These are phyloP conservation scores for Spea bombifrons DNA, from an alignment of 2,113 vertebrate species.

Conservation along the genomic window DNA sequence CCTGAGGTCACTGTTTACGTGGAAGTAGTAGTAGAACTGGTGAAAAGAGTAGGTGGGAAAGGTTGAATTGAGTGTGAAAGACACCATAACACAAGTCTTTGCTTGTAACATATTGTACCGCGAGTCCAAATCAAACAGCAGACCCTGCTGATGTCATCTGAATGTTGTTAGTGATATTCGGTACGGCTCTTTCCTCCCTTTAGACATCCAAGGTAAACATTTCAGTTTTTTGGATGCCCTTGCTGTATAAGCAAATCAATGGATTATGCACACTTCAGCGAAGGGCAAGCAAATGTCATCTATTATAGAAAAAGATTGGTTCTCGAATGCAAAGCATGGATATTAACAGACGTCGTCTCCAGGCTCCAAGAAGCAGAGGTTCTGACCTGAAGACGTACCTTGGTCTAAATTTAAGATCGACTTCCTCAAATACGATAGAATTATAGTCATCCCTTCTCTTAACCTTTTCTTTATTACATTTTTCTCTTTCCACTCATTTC, in stretches of 20 bases:
- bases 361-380: too few species aligned
- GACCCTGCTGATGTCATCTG: conserved; percentile 37
- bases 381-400: too few species aligned
- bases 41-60: conserved; percentile 38
- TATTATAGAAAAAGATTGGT: background rate
- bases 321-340: background rate
- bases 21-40: conserved; percentile 42
- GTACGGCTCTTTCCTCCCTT: conserved; percentile 24
- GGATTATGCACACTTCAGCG: conserved; percentile 5
- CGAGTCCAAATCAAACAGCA: conserved; percentile 42
- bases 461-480: too few species aligned
- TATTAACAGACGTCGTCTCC: background rate
- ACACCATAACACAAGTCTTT: conserved; percentile 42
- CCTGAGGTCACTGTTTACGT: conserved; percentile 42
- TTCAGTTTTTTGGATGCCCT: conserved; percentile 29
- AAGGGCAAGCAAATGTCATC: conserved; percentile 29
- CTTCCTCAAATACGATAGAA: too few species aligned
- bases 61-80: conserved; percentile 39
- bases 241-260: background rate
- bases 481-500: too few species aligned
- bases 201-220: conserved; percentile 34
- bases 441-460: too few species aligned
- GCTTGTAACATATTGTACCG: conserved; percentile 32
- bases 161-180: conserved; percentile 43
- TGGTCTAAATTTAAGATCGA: too few species aligned